Base-by-base conservation (phyloP, 1,140 invertebrate species). In the Bombyx mandarina region DNA sequence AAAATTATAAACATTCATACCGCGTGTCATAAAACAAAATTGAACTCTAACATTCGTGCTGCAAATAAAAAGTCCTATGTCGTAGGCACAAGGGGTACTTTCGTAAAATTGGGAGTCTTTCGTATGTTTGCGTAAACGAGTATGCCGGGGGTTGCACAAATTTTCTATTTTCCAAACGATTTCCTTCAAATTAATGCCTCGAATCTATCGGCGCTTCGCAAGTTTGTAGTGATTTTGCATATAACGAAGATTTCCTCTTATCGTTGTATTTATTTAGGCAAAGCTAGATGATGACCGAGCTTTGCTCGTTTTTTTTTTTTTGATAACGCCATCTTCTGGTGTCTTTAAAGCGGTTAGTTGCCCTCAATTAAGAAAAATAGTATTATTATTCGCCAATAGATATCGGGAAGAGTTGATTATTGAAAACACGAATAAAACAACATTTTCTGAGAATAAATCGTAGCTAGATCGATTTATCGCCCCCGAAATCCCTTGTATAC, bases 121-220 rank as follows among this genome's bases (percentile, higher is more conserved):
- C 26, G 26, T 66, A 73, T 61, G 52, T 68, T 76, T 54, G 56
- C 65, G 62, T 56, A 54, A 55, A 55, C 66, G 52, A 62, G 61
- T 71, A 71, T 72, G 78, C 77, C 72, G 67, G 72, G 62, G 79
- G 75, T 71, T 84, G 83, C 79, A 84, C 81, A 82, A 82, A 83
- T 82, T 86, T 84, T 84, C 81, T 77, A 86, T 86, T 86, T 86
- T 86, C 81, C 80, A 73, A 75, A 60, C 81, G 83, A 86, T 86
- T 86, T 83, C 71, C 76, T 77, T 73, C 81, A 84, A 86, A 86
- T 86, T 84, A 86, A 86, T 86, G 78, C 71, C 69, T 72, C 58
- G 67, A 83, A 84, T 77, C 77, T 78, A 75, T 82, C 81, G 73
- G 62, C 78, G 78, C 75, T 71, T 77, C 61, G 66, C 74, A 82